phyloP scores from a whole-genome alignment of 2,888 invertebrate species.

The Drosophila cracens region DNA sequence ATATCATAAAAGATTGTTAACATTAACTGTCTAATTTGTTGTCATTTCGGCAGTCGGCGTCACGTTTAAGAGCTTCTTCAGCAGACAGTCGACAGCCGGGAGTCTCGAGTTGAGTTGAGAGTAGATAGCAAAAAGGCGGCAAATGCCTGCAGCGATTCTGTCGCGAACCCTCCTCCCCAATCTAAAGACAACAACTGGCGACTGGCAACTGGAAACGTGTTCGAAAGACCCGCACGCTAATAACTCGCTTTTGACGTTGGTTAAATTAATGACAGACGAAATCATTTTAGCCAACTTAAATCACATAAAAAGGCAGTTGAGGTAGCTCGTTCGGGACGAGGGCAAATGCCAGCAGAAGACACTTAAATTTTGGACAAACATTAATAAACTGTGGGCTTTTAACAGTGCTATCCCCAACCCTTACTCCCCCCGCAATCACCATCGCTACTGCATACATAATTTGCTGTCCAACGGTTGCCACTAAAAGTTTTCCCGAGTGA shows the following conservation, averaged over 20 bases:
- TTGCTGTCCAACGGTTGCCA: slow-evolving; percentile 68
- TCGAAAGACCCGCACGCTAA: slow-evolving; percentile 73
- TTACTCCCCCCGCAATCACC: not conserved
- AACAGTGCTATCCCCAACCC: slow-evolving; percentile 25
- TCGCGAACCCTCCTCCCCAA: slow-evolving; percentile 11
- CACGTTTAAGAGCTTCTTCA: slow-evolving; percentile 68
- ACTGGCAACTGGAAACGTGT: slow-evolving; percentile 60
- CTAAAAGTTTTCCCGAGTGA: slow-evolving; percentile 70
- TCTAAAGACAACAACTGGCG: slow-evolving; percentile 7
- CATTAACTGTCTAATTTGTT: slow-evolving; percentile 80
- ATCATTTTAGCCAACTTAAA: slow-evolving; percentile 78
- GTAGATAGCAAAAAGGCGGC: slow-evolving; percentile 52
- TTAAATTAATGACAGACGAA: slow-evolving; percentile 74
- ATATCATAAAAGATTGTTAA: slow-evolving; percentile 78
- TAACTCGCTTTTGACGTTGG: slow-evolving; percentile 71
- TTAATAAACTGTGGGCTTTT: slow-evolving; percentile 75
- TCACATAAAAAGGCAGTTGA: slow-evolving; percentile 44
- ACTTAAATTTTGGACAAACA: slow-evolving; percentile 78
- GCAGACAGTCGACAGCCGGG: slow-evolving; percentile 49
- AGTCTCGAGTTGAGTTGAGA: slow-evolving; percentile 1
- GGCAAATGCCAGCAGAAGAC: slow-evolving; percentile 49
- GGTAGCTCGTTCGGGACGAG: slow-evolving; percentile 23
- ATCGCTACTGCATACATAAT: slow-evolving; percentile 68
- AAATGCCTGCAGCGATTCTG: slow-evolving; percentile 63
- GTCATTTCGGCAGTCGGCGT: slow-evolving; percentile 62